A percentile compares a stretch with the other conserved stretches of the same genome.
Evolutionary conservation across 2,113 vertebrate genomes (phyloP).

Genomic region (Deroptyus accipitrinus): DNA sequence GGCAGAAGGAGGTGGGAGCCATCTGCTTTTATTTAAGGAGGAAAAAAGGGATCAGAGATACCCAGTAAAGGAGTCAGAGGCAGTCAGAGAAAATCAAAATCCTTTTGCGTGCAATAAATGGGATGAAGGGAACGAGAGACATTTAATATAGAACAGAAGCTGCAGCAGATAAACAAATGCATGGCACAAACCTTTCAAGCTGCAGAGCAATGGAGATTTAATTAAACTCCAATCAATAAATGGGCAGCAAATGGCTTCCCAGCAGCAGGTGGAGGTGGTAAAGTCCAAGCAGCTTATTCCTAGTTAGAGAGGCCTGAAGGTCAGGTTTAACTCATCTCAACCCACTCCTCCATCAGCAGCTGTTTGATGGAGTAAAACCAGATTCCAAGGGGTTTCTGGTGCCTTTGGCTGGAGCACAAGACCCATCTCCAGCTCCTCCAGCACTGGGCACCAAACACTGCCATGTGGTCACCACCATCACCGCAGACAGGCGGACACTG

Average conservation of each 20-base stretch:
- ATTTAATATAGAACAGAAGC: not conserved
- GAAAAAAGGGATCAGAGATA: not conserved
- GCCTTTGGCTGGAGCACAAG: not conserved
- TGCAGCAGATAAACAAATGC: not conserved
- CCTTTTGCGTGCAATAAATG: not conserved
- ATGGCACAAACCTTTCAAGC: not conserved
- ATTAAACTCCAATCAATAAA: not conserved
- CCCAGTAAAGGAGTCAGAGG: not conserved
- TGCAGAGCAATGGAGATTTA: not conserved
- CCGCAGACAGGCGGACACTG: not conserved
- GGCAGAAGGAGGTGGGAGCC: not conserved
- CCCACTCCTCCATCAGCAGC: not conserved
- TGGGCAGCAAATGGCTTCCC: not conserved
- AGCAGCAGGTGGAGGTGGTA: not conserved
- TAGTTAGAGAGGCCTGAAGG: not conserved
- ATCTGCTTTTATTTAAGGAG: not conserved
- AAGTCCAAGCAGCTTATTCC: not conserved
- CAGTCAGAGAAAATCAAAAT: not conserved
- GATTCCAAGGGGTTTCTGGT: not conserved
- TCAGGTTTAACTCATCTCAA: not conserved
- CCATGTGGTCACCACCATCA: not conserved
- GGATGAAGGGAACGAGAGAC: not conserved
- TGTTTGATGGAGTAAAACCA: not conserved
- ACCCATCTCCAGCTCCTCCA: not conserved
- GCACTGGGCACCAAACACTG: fast-evolving